A percentile compares a stretch with the other conserved stretches of the same genome.
Evolutionary conservation across 2,797 vertebrate species (phyloP).

Genomic region (Thamnophis elegans): DNA sequence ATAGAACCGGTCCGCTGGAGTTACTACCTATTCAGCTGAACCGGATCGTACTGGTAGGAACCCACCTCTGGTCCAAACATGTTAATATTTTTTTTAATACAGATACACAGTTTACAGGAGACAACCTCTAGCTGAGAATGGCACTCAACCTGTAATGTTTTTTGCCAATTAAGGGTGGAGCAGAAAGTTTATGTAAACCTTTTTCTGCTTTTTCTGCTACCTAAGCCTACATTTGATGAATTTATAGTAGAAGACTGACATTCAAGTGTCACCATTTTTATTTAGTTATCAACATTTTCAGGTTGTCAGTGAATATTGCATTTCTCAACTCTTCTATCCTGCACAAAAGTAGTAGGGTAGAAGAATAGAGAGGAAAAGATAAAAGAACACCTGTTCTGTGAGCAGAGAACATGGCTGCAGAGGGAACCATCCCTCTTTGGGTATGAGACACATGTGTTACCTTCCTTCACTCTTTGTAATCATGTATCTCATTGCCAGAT

Average conservation of each 20-base stretch:
- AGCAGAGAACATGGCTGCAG: slow-evolving; percentile 44
- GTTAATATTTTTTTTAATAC: slow-evolving; percentile 43
- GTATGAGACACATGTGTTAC: slow-evolving; percentile 46
- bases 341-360: slow-evolving; percentile 58
- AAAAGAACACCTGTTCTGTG: slow-evolving; percentile 61
- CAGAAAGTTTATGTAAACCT: not conserved
- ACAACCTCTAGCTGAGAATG: slow-evolving; percentile 26
- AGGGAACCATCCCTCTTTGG: slow-evolving; percentile 54
- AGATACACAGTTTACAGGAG: slow-evolving; percentile 46
- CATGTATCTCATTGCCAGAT: slow-evolving; percentile 34
- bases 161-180: slow-evolving; percentile 61
- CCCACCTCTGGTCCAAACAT: no score
- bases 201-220: not conserved
- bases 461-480: slow-evolving; percentile 51
- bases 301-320: slow-evolving; percentile 8
- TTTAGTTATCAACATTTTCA: slow-evolving; percentile 8
- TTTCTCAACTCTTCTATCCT: slow-evolving; percentile 17
- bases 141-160: not conserved
- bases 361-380: slow-evolving; percentile 57
- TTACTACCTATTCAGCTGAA: no score
- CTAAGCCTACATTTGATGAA: not conserved
- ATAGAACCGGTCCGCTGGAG: no score
- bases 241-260: slow-evolving; percentile 20
- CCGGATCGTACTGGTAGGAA: no score
- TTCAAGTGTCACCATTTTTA: slow-evolving; percentile 13